phyloP scores from a whole-genome alignment of 37 sponge, comb jelly and placozoan genomes.

The Bolinopsis microptera region DNA sequence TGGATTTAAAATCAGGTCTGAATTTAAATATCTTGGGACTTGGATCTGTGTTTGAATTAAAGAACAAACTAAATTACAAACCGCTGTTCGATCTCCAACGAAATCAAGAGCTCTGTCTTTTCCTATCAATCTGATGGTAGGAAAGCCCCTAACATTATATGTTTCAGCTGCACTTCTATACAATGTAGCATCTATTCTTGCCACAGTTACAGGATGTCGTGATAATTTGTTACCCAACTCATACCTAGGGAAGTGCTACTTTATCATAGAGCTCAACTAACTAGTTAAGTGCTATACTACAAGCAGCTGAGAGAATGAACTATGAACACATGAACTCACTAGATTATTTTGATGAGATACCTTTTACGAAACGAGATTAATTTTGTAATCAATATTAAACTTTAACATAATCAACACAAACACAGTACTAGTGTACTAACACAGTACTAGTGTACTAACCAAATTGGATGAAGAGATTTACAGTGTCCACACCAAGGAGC shows the following conservation, averaged over 20 bases:
- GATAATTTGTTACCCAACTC: slow-evolving; percentile 30
- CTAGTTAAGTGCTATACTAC: background rate
- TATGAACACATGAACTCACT: no score
- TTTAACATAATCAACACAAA: no score
- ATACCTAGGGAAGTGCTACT: slow-evolving; percentile 1
- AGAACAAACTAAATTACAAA: no score
- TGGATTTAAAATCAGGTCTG: no score
- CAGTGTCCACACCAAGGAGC: slow-evolving; percentile 65
- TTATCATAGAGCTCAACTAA: background rate
- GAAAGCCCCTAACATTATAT: slow-evolving; percentile 34
- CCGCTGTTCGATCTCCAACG: slow-evolving; percentile 40
- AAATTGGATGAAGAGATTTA: slow-evolving; percentile 17
- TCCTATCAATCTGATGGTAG: slow-evolving; percentile 22
- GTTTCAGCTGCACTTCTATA: slow-evolving; percentile 44
- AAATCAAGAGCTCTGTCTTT: slow-evolving; percentile 33
- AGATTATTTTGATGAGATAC: no score
- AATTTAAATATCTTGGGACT: no score
- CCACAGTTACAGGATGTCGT: slow-evolving; percentile 33
- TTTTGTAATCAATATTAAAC: no score
- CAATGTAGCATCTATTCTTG: slow-evolving; percentile 37
- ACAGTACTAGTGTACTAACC: no score
- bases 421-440: no score
- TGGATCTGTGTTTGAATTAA: no score
- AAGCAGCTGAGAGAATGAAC: background rate
- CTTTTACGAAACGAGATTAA: no score